Conservation (phyloP, 2,113 vertebrate genomes). For the Protomyctophum bolini region DNA sequence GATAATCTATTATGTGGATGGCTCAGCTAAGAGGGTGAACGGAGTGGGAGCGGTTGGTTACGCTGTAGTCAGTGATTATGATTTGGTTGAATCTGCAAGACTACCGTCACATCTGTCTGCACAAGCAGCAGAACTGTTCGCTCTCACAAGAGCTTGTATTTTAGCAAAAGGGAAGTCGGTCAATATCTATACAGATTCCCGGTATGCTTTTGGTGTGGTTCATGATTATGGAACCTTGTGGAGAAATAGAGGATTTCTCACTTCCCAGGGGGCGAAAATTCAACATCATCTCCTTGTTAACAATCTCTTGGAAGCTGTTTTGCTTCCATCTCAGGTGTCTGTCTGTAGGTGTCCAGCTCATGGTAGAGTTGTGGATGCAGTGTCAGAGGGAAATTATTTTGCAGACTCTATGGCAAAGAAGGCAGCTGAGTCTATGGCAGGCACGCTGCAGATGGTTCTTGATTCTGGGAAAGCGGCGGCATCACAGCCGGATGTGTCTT, state of each 20-base stretch:
- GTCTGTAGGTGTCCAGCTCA: not conserved
- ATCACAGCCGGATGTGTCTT: too few species aligned
- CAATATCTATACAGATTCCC: not conserved
- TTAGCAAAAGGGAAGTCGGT: not conserved
- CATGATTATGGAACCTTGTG: slow-evolving; percentile 4
- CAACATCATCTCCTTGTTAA: not conserved
- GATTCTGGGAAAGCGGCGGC: not conserved
- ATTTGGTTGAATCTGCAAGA: too few species aligned
- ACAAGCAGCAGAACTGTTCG: too few species aligned
- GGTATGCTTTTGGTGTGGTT: slow-evolving; percentile 1
- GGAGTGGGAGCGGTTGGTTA: too few species aligned
- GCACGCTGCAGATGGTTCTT: not conserved
- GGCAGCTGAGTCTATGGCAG: not conserved
- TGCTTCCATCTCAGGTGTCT: not conserved
- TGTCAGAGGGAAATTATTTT: not conserved
- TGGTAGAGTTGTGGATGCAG: not conserved
- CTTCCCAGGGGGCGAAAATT: not conserved
- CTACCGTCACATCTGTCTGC: too few species aligned
- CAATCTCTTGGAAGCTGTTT: not conserved
- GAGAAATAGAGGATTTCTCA: not conserved
- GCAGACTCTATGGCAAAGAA: not conserved
- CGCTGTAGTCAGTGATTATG: too few species aligned
- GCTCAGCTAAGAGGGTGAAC: not conserved
- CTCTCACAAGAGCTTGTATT: not conserved
- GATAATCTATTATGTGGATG: not conserved